Evolutionary conservation across 1,140 invertebrate species (phyloP).

Genomic region (Drosophila orosa): DNA sequence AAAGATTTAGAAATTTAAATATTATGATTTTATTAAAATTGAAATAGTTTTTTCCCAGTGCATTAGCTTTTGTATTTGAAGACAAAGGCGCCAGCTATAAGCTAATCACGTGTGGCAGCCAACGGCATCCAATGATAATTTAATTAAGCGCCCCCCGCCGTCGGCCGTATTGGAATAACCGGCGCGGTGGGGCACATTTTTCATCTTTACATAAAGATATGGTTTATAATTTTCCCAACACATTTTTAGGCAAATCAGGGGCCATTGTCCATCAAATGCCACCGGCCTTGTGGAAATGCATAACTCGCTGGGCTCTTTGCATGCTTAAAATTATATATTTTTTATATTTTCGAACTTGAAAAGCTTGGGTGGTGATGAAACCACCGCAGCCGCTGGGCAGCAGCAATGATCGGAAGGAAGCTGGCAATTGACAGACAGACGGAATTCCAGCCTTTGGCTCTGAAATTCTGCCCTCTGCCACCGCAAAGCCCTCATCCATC

Average conservation of each 20-base stretch:
- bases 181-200: slow-evolving; percentile 40
- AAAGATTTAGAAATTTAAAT: background rate
- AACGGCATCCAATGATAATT: slow-evolving; percentile 65
- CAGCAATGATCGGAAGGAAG: slow-evolving; percentile 55
- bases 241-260: slow-evolving; percentile 63
- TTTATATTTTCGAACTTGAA: slow-evolving; percentile 53
- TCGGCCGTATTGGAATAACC: slow-evolving; percentile 16
- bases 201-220: slow-evolving; percentile 64
- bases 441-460: slow-evolving; percentile 32
- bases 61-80: slow-evolving; percentile 5
- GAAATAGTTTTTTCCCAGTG: background rate
- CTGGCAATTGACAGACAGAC: slow-evolving; percentile 49
- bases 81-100: slow-evolving; percentile 30
- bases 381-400: background rate
- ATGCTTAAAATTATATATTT: slow-evolving; percentile 57
- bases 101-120: slow-evolving; percentile 72
- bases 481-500: slow-evolving; percentile 50
- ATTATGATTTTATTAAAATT: background rate
- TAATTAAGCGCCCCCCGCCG: slow-evolving; percentile 59
- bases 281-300: slow-evolving; percentile 56
- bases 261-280: slow-evolving; percentile 59
- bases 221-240: slow-evolving; percentile 53
- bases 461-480: slow-evolving; percentile 6
- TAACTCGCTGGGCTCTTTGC: slow-evolving; percentile 26
- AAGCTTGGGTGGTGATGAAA: slow-evolving; percentile 44